Evolutionary conservation across 2,888 invertebrate species (phyloP), one percentile per base, ranked within the genome.

Genomic region (Gonocerus acuteangulatus): DNA sequence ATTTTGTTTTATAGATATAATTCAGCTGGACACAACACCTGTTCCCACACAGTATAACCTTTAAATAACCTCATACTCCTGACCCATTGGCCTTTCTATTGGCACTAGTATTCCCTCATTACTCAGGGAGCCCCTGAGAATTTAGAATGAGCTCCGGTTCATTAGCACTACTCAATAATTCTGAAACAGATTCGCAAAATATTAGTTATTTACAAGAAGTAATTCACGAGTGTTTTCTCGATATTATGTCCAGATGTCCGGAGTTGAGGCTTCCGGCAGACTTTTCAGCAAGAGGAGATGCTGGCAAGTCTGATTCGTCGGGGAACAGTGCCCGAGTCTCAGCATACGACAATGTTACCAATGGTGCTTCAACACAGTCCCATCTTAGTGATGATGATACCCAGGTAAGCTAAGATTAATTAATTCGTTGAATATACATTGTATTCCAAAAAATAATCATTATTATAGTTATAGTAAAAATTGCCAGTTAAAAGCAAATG

Each of bases 241-340:
- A 27, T 27, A 27, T 59, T 36, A 27, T 52, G 15, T 13, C 2
- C 67, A 84, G 85, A 72, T 74, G 83, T 80, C 89, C 89, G 6
- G 86, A 88, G 68, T 74, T 89, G 67, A 79, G 81, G 39, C 75
- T 89, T 62, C 84, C 84, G 68, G 79, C 83, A 0, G 82, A 68
- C 56, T 48, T 67, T 22, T 56, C 67, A 16, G 61, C 48, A 23
- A 61, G 64, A 34, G 63, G 54, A 22, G 65, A 67, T 36, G 51
- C 52, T 16, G 47, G 57, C 9, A 63, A 65, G 19, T 65, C 66
- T 1, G 68, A 67, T 45, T 62, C 62, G 15, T 64, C 64, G 13
- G 64, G 62, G 9, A 62, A 66, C 58, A 67, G 60, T 52, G 70
- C 69, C 6, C 64, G 71, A 27, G 70, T 71, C 19, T 70, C 70